Evolutionary conservation across 2,888 invertebrate species (phyloP).

Genomic region (Euphydryas editha): DNA sequence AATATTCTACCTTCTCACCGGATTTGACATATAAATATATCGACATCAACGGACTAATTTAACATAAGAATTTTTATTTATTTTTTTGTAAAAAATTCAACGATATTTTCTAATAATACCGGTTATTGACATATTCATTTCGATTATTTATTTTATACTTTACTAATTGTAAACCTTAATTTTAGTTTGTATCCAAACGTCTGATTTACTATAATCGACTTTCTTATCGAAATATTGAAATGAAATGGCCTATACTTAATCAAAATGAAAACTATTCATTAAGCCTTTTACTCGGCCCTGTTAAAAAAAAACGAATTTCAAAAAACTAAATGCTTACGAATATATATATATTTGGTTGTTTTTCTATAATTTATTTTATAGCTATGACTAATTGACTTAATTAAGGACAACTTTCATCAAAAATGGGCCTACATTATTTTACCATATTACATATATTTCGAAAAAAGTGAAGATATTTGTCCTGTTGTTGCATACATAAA

Average conservation of each 20-base stretch:
- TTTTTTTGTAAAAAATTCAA: background rate
- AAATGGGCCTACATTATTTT: no score
- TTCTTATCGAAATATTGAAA: background rate
- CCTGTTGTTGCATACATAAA: no score
- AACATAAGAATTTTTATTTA: slow-evolving; percentile 9
- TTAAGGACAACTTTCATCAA: no score
- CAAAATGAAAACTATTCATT: background rate
- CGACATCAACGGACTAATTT: slow-evolving; percentile 31
- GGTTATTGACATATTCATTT: no score
- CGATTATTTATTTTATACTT: background rate
- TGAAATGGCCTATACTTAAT: slow-evolving; percentile 11
- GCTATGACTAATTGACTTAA: no score
- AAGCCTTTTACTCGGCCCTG: background rate
- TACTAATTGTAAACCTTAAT: background rate
- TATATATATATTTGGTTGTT: background rate
- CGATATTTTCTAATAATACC: background rate
- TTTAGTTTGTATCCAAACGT: background rate
- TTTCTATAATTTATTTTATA: background rate
- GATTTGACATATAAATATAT: slow-evolving; percentile 17
- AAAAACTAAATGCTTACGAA: background rate
- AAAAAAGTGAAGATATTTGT: no score
- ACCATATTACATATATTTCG: no score
- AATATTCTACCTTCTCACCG: background rate
- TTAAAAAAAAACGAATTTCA: background rate
- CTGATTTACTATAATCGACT: background rate